Percentiles rank a stretch among this genome's conserved stretches.
Evolutionary conservation across 30 jellyfish, hydroid and myxozoan species (phyloP).

Genomic region (Calvadosia cruxmelitensis): DNA sequence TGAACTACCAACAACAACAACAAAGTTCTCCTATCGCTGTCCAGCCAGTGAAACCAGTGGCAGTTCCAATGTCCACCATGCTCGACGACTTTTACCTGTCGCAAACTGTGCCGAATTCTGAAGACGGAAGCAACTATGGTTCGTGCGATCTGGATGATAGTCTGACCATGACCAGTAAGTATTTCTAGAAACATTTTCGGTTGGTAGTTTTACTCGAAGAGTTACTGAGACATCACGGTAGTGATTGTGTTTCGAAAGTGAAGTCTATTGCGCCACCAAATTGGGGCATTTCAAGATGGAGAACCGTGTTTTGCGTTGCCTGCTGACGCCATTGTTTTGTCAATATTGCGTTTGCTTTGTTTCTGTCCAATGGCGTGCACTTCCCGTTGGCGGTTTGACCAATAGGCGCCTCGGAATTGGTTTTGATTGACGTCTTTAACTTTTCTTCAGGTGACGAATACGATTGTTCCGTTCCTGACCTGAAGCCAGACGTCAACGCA

Average conservation of each 20-base stretch:
- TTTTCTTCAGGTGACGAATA: constrained; percentile 38
- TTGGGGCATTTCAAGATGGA: constrained; percentile 1
- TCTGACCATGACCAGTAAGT: neutral
- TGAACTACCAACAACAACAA: constrained; percentile 24
- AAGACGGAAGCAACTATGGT: constrained; percentile 21
- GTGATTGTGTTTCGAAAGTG: too few relatives aligned
- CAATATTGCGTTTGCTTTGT: neutral
- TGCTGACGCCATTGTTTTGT: neutral
- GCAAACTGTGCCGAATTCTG: constrained; percentile 84
- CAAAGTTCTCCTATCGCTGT: constrained; percentile 8
- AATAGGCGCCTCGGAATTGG: neutral
- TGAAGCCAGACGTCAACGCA: constrained; percentile 65
- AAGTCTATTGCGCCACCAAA: neutral
- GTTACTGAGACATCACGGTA: neutral
- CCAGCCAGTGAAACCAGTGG: constrained; percentile 4
- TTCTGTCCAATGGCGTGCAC: neutral
- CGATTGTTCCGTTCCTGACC: constrained; percentile 29
- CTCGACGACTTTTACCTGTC: constrained; percentile 56
- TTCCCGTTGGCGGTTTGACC: neutral
- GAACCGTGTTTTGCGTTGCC: neutral
- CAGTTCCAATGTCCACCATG: neutral
- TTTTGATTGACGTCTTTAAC: neutral
- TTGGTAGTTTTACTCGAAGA: neutral
- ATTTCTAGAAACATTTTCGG: neutral
- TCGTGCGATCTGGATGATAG: neutral